These are phyloP conservation scores for Clostera curtula DNA, from an alignment of 2,888 invertebrate species.

Conservation along the genomic window DNA sequence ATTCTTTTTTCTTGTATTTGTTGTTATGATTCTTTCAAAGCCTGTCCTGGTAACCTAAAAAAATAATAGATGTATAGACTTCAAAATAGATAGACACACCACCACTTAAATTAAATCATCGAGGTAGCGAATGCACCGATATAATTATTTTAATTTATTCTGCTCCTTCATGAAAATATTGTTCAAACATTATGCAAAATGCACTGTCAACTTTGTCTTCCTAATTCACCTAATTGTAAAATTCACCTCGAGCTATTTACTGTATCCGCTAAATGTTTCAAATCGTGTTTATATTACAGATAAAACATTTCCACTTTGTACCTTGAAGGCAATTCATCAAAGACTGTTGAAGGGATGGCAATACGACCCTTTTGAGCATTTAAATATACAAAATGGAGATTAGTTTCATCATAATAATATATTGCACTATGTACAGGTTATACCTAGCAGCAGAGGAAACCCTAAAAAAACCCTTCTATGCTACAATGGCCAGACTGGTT, in stretches of 20 bases:
- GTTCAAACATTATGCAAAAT: conserved; percentile 25
- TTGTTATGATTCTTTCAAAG: no score
- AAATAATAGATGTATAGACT: no score
- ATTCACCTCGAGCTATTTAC: conserved; percentile 24
- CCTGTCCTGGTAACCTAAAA: no score
- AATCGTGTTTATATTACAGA: background rate
- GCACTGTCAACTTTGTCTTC: conserved; percentile 14
- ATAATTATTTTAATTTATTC: background rate
- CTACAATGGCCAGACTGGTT: no score
- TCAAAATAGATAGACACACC: no score
- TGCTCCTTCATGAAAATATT: conserved; percentile 12
- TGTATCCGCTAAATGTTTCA: conserved; percentile 8
- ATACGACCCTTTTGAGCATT: conserved; percentile 20
- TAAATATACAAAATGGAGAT: conserved; percentile 13
- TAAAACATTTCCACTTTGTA: conserved; percentile 11
- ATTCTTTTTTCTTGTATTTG: no score
- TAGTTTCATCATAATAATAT: background rate
- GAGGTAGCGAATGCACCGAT: no score
- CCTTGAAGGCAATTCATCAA: conserved; percentile 22
- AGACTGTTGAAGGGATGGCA: conserved; percentile 18
- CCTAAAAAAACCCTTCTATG: no score
- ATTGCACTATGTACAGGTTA: background rate
- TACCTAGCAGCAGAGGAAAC: background rate
- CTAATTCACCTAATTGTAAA: conserved; percentile 35
- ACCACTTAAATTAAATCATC: no score